A percentile compares a stretch with the other conserved stretches of the same genome.
Conservation (phyloP, 2,113 vertebrate species). For the Propithecus coquereli region DNA sequence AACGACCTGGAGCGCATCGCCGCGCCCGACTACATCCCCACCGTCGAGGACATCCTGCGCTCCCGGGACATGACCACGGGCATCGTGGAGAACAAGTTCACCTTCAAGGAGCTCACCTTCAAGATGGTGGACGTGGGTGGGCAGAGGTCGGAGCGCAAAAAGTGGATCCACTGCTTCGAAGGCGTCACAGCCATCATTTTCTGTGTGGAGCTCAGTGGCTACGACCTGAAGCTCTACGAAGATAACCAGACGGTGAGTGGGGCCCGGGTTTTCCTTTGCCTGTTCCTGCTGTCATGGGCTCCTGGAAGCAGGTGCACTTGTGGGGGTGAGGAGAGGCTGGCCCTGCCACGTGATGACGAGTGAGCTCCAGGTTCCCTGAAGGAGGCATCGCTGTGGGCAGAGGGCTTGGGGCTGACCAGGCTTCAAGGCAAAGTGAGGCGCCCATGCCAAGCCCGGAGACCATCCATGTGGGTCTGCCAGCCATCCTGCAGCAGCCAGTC, state of each 20-base stretch:
- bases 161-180: slow-evolving; percentile 99
- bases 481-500: not conserved
- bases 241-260: slow-evolving; percentile 97
- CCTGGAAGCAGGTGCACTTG: not conserved
- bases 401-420: not conserved
- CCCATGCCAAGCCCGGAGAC: not conserved
- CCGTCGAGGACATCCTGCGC: slow-evolving; percentile 97
- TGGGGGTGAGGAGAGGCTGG: not conserved
- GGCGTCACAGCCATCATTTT: slow-evolving; percentile 99
- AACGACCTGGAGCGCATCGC: slow-evolving; percentile 98
- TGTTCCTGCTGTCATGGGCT: not conserved
- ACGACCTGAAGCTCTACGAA: slow-evolving; percentile 99
- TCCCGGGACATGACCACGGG: slow-evolving; percentile 99
- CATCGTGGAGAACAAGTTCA: slow-evolving; percentile 99
- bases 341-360: not conserved
- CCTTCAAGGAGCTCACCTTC: slow-evolving; percentile 99
- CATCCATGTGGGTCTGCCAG: not conserved
- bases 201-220: slow-evolving; percentile 99
- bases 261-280: not conserved
- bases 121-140: slow-evolving; percentile 99
- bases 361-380: not conserved
- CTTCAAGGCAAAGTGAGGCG: not conserved
- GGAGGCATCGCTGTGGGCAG: not conserved
- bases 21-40: slow-evolving; percentile 94
- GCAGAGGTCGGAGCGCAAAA: slow-evolving; percentile 98